Conservation (phyloP, 2,888 invertebrate genomes). For the Aspidapion aeneum region DNA sequence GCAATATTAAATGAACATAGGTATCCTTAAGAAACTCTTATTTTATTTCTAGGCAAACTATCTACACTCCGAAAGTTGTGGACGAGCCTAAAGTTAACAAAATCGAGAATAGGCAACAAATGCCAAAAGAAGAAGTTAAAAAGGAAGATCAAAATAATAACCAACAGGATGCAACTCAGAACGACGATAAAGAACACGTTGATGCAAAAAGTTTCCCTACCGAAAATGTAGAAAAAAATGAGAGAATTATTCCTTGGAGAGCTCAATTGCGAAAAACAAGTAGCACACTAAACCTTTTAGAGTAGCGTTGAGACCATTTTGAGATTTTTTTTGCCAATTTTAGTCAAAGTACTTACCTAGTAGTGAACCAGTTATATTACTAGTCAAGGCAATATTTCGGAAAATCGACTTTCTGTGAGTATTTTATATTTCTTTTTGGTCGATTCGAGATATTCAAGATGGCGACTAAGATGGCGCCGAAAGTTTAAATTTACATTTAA, state of each 20-base stretch:
- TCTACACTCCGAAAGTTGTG: conserved; percentile 69
- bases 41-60: conserved; percentile 53
- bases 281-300: conserved; percentile 81
- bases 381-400: too few relatives aligned
- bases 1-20: too few relatives aligned
- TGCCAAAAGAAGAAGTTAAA: conserved; percentile 35
- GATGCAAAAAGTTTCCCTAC: conserved; percentile 29
- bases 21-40: too few relatives aligned
- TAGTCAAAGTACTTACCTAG: too few relatives aligned
- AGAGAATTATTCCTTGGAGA: conserved; percentile 81
- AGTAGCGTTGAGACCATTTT: too few relatives aligned
- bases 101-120: conserved; percentile 37
- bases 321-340: too few relatives aligned
- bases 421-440: too few relatives aligned
- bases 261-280: conserved; percentile 87
- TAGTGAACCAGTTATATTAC: too few relatives aligned
- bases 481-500: too few relatives aligned
- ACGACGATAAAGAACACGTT: conserved; percentile 30
- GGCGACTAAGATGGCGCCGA: too few relatives aligned
- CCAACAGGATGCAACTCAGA: conserved; percentile 47
- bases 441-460: too few relatives aligned
- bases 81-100: conserved; percentile 54
- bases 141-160: conserved; percentile 40
- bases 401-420: too few relatives aligned
- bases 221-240: conserved; percentile 44